Evolutionary conservation across 2,888 invertebrate species (phyloP), one percentile per base, ranked within the genome.

Genomic region (Anthoptus insignis): DNA sequence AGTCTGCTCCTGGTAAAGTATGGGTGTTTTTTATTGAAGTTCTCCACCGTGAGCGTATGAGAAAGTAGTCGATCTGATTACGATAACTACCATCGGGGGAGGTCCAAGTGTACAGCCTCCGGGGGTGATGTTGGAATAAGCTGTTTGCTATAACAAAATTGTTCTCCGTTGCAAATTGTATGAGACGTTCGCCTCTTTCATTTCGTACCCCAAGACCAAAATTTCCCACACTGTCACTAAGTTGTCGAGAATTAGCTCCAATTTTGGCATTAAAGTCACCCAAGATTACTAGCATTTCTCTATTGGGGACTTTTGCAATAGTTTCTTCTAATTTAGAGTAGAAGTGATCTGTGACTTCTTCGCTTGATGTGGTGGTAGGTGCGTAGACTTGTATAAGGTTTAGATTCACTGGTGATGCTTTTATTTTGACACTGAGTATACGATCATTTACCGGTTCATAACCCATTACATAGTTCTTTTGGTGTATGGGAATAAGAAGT

Each of bases 331-430:
- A 9, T 1, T 64, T 52, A 1, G 47, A 45, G 22, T 68, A 67
- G n/a, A 68, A 70, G 2, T 50, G 27, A n/a, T 67, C 68, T 11
- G 66, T 16, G 11, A 11, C 42, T 8, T 47, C 64, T n/a, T 59
- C 53, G 9, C 24, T 50, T 21, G 67, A 42, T 3, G 65, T 13
- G 27, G 57, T 56, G 9, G 70, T 69, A 2, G 69, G 68, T n/a
- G 67, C 68, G 32, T 68, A 70, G 1, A 64, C 39, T 29, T 69
- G 68, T 4, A 68, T 57, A 24, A 66, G 57, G 22, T 66, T 70
- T 2, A 67, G 29, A 39, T 45, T 22, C 0, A 49, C 19, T 6
- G 70, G 67, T 2, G 2, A 2, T 7, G 70, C 68, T 24, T 37
- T 59, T 1, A 63, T 53, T 53, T 57, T 64, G 7, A 68, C 60